Conservation (phyloP, 1,140 invertebrate genomes). For the Anoplolepis gracilipes region DNA sequence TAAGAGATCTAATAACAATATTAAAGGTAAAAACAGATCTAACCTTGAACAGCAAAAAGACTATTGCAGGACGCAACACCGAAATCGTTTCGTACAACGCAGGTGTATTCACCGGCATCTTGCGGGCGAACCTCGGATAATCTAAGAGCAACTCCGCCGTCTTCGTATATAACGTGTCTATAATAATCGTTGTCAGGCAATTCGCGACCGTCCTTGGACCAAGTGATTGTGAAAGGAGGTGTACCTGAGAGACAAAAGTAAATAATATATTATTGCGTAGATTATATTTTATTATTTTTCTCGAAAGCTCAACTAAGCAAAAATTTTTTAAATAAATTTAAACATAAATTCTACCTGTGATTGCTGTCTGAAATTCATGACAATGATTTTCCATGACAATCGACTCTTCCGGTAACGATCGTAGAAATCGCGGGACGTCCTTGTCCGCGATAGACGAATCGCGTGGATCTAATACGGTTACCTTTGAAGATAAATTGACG, state of each 20-base stretch:
- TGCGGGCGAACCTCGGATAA: slow-evolving; percentile 89
- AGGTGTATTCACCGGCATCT: slow-evolving; percentile 91
- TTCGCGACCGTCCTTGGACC: slow-evolving; percentile 90
- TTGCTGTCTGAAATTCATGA: slow-evolving; percentile 86
- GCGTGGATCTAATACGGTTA: slow-evolving; percentile 73
- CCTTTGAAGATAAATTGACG: slow-evolving; percentile 57
- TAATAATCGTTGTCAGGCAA: slow-evolving; percentile 89
- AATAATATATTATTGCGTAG: not conserved
- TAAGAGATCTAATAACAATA: not conserved
- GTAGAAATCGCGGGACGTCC: slow-evolving; percentile 85
- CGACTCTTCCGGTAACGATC: slow-evolving; percentile 82
- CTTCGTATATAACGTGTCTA: slow-evolving; percentile 88
- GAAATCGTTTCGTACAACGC: slow-evolving; percentile 88
- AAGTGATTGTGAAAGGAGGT: slow-evolving; percentile 89
- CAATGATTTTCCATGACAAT: slow-evolving; percentile 88
- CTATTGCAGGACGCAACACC: slow-evolving; percentile 87
- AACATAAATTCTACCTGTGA: slow-evolving; percentile 83
- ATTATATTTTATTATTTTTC: not conserved
- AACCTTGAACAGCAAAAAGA: slow-evolving; percentile 86
- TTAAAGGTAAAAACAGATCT: slow-evolving; percentile 21
- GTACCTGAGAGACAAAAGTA: slow-evolving; percentile 82
- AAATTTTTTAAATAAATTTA: not conserved
- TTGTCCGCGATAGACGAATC: slow-evolving; percentile 76
- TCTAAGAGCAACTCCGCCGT: slow-evolving; percentile 88
- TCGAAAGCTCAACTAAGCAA: not conserved